phyloP scores from a whole-genome alignment of 2,888 invertebrate species.

The Hofmannophila pseudospretella region DNA sequence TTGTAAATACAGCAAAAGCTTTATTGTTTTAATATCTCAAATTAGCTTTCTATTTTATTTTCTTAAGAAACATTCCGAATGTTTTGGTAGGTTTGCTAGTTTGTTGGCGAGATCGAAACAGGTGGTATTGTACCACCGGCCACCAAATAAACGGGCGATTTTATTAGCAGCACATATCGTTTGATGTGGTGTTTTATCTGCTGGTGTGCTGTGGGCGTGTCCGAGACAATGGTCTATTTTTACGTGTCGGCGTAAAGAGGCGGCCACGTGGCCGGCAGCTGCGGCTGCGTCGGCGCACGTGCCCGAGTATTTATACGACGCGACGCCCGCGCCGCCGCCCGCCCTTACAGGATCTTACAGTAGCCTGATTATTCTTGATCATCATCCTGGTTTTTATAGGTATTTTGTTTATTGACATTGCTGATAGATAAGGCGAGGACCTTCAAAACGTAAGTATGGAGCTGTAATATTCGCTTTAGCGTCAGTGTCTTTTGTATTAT shows the following conservation, averaged over 20 bases:
- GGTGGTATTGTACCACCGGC: conserved; percentile 36
- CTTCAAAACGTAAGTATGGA: no score
- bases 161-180: conserved; percentile 50
- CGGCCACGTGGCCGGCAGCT: conserved; percentile 74
- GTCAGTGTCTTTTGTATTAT: no score
- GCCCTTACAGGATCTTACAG: conserved; percentile 29
- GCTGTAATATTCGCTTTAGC: no score
- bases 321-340: conserved; percentile 28
- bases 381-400: conserved; percentile 12
- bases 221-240: conserved; percentile 75
- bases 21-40: neutral
- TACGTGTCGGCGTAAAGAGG: conserved; percentile 58
- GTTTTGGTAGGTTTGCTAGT: conserved; percentile 14
- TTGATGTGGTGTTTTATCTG: conserved; percentile 76
- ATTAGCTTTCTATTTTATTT: conserved; percentile 9
- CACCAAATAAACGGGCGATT: conserved; percentile 57
- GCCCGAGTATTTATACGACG: conserved; percentile 64
- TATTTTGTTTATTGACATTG: no score
- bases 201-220: conserved; percentile 55
- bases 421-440: no score
- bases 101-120: conserved; percentile 19
- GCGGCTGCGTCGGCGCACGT: conserved; percentile 62
- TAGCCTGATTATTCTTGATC: conserved; percentile 17
- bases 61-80: conserved; percentile 12
- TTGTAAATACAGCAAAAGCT: neutral